These are phyloP conservation scores for Charadrius vociferus DNA, from an alignment of 2,113 vertebrate species.

Conservation along the genomic window DNA sequence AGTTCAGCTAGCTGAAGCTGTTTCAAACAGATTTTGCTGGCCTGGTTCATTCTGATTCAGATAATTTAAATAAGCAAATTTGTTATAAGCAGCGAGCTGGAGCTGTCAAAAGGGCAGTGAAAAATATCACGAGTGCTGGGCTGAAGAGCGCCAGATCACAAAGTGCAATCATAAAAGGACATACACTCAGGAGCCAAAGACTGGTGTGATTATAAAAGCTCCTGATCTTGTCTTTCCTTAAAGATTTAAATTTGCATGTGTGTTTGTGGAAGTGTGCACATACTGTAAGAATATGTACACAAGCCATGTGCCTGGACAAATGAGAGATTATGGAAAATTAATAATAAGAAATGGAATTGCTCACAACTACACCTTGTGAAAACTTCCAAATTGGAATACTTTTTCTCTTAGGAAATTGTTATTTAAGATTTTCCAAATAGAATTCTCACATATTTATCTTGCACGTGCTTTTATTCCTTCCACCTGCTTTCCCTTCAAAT, in stretches of 20 bases:
- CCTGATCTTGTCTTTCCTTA: neutral
- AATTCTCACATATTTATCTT: neutral
- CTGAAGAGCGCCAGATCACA: neutral
- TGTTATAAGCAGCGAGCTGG: neutral
- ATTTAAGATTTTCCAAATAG: neutral
- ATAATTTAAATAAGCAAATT: neutral
- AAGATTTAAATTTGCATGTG: neutral
- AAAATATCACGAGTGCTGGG: neutral
- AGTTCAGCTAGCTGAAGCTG: neutral
- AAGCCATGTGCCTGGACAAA: neutral
- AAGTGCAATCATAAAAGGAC: neutral
- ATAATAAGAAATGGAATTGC: neutral
- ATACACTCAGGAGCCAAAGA: neutral
- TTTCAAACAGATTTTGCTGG: neutral
- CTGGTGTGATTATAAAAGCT: neutral
- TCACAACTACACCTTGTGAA: neutral
- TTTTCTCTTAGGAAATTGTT: neutral
- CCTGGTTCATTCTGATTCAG: neutral
- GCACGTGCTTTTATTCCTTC: neutral
- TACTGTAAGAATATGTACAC: neutral
- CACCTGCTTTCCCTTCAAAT: neutral
- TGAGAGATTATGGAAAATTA: neutral
- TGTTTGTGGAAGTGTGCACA: neutral
- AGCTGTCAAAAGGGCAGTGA: neutral
- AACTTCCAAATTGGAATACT: neutral